Evolutionary conservation across 2,113 vertebrate species (phyloP).

Genomic region (Pongo abelii): DNA sequence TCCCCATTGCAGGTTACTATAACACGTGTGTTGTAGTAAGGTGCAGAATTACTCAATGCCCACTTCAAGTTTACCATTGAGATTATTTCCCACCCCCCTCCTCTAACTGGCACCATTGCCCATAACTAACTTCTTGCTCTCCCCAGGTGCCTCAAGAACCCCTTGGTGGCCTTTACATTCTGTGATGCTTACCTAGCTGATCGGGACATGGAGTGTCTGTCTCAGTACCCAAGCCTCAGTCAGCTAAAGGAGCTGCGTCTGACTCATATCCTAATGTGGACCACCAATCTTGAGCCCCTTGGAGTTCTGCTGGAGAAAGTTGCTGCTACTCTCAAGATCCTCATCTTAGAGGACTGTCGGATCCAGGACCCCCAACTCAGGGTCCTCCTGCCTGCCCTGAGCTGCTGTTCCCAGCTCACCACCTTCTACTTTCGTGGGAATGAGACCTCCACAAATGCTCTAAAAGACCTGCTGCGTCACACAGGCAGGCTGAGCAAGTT

Average conservation of each 20-base stretch:
- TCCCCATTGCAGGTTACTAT: too few relatives aligned
- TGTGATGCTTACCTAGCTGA: not conserved
- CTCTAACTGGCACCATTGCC: accelerated
- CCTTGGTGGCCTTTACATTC: not conserved
- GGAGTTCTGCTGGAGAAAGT: not conserved
- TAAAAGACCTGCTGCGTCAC: not conserved
- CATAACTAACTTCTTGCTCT: not conserved
- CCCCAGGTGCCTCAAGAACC: not conserved
- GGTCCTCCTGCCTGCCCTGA: not conserved
- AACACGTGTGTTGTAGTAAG: too few relatives aligned
- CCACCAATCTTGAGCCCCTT: not conserved
- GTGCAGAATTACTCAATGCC: too few relatives aligned
- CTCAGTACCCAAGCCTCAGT: not conserved
- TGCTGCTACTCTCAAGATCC: not conserved
- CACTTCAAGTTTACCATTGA: not conserved
- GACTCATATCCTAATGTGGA: not conserved
- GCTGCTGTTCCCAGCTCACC: not conserved
- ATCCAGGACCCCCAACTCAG: not conserved
- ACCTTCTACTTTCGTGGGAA: not conserved
- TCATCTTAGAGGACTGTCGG: not conserved
- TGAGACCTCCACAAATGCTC: too few relatives aligned
- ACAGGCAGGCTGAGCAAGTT: not conserved
- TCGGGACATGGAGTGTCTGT: not conserved
- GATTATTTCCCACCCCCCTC: not conserved
- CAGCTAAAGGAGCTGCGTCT: not conserved